Conservation (phyloP, 53 echinoderm and acorn worm species). For the Arbacia lixula region DNA sequence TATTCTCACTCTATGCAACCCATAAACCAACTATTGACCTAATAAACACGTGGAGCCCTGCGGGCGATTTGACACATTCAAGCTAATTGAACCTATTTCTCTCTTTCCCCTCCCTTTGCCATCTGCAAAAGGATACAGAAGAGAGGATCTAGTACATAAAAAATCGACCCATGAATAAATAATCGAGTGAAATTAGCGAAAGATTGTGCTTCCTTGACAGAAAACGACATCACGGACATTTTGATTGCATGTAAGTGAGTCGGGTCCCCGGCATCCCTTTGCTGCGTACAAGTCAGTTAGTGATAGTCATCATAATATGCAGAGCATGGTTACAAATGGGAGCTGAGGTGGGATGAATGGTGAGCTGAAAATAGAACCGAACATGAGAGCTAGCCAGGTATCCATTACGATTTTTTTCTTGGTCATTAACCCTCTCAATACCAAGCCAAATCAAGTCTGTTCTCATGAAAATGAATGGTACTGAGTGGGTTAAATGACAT, state of each 20-base stretch:
- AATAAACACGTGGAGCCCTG: constrained; percentile 32
- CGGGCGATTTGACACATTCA: constrained; percentile 43
- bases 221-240: not conserved
- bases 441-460: too few species aligned
- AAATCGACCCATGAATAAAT: constrained; percentile 51
- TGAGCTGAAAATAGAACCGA: too few species aligned
- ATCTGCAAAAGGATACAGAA: constrained; percentile 2
- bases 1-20: constrained; percentile 6
- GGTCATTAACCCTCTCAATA: too few species aligned
- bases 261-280: too few species aligned
- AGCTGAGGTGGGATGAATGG: too few species aligned
- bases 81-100: constrained; percentile 44
- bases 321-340: too few species aligned
- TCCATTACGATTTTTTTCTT: too few species aligned
- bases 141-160: not conserved
- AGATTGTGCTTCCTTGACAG: not conserved
- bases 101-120: constrained; percentile 4
- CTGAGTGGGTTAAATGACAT: too few species aligned
- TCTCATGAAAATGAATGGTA: too few species aligned
- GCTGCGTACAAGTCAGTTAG: too few species aligned
- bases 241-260: constrained; percentile 52
- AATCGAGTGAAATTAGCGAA: constrained; percentile 39
- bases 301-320: too few species aligned
- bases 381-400: too few species aligned
- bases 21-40: constrained; percentile 45